Base-by-base conservation (phyloP, 2,113 vertebrate species). In the Tenrec ecaudatus region DNA sequence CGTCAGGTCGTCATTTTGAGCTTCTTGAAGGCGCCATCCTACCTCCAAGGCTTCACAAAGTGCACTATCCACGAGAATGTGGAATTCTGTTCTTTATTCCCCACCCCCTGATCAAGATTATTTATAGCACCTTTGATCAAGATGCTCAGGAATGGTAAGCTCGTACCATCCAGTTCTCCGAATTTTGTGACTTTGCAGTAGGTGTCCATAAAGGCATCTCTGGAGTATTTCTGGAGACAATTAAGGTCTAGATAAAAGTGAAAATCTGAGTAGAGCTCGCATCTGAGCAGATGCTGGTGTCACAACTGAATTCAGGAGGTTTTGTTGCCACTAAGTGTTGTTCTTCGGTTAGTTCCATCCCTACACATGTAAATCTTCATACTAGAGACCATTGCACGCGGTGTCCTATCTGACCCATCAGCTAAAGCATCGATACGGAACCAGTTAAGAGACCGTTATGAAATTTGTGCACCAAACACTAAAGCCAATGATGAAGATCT, bases 331-430 rank as follows among this genome's bases (percentile, higher is more conserved):
- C 25, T 3, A 1, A 2, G 3, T 0, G 33, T 29, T 20, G 47
- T 60, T 5, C 78, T 43, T 0, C 17, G 20, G 19, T 1, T 17
- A 11, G n/a, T 4, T 58, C 23, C 10, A 57, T 0, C 14, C n/a
- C 22, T 12, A 1, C 11, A 0, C 10, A 9, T 53, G 62, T n/a
- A 3, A 20, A 29, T 43, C 19, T 82, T 60, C 19, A 0, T 1
- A 23, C n/a, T 38, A 7, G 38, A 47, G 76, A 23, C 58, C 1
- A 2, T 23, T 15, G 73, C n/a, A 10, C 2, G 11, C 47, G 85
- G 40, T 10, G 7, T 19, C 4, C 57, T 19, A 10, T 7, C 40
- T n/a, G 36, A 57, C 15, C 2, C 0, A 19, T n/a, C 17, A 22
- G 2, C 17, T 6, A n/a, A 75, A n/a, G 15, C 11, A 1, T 43